Evolutionary conservation across 2,888 invertebrate species (phyloP).

Genomic region (Protonemura montana): DNA sequence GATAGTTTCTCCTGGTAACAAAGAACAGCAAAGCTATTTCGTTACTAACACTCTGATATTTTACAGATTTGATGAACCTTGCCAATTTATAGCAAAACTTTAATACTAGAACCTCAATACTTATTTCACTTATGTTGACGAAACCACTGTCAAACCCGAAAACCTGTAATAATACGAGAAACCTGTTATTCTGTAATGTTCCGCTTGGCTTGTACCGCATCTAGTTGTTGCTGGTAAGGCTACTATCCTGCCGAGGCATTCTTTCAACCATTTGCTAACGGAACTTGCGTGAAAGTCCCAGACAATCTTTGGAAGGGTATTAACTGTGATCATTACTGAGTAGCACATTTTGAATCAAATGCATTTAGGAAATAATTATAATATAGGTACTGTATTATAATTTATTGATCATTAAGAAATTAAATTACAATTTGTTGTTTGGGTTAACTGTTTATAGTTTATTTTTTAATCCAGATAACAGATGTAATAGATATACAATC

Average conservation of each 20-base stretch:
- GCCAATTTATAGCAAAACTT: not conserved
- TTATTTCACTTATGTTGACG: not conserved
- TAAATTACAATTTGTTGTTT: slow-evolving; percentile 8
- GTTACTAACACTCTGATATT: not conserved
- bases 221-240: not conserved
- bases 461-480: slow-evolving; percentile 35
- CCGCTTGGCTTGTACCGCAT: not conserved
- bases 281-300: not conserved
- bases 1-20: not conserved
- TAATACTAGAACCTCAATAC: not conserved
- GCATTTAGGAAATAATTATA: not conserved
- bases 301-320: slow-evolving; percentile 12
- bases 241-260: not conserved
- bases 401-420: slow-evolving; percentile 10
- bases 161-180: not conserved
- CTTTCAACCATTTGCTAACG: not conserved
- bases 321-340: not conserved
- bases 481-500: slow-evolving; percentile 30
- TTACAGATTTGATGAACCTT: not conserved
- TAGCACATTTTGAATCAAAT: not conserved
- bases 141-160: too few relatives aligned
- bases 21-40: not conserved
- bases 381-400: slow-evolving; percentile 19
- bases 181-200: not conserved
- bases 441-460: slow-evolving; percentile 18